These are phyloP conservation scores for Struthio camelus DNA, from an alignment of 2,113 vertebrate genomes.

Conservation along the genomic window DNA sequence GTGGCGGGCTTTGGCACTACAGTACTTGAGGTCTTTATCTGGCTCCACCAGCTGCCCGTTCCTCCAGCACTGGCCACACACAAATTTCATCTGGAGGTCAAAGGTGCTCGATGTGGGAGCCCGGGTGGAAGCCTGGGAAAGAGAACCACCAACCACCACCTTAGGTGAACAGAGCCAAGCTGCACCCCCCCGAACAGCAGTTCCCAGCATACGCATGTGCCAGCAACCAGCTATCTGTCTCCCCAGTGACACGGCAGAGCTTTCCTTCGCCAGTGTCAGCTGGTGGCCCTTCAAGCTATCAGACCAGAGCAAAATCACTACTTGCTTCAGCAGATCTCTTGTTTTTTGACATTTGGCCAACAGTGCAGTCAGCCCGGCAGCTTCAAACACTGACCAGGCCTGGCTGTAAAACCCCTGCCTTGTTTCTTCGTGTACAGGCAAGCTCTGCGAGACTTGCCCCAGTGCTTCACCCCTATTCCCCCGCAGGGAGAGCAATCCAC, in stretches of 20 bases:
- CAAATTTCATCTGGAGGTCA: constrained; percentile 91
- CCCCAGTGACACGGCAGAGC: not conserved
- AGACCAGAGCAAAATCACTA: not conserved
- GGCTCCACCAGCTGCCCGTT: constrained; percentile 87
- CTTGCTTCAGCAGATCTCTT: constrained; percentile 20
- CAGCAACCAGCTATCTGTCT: not conserved
- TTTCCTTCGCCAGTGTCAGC: not conserved
- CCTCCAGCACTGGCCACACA: constrained; percentile 89
- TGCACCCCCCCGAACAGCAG: not conserved
- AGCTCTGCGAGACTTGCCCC: not conserved
- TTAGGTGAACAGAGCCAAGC: not conserved
- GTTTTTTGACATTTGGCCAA: not conserved
- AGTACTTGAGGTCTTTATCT: constrained; percentile 90
- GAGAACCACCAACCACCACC: not conserved
- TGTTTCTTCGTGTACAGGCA: rapidly evolving
- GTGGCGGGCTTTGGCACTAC: constrained; percentile 90
- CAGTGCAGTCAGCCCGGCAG: not conserved
- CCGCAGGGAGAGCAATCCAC: not conserved
- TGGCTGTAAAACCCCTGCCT: not conserved
- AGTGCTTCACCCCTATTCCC: not conserved
- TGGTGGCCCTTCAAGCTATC: not conserved
- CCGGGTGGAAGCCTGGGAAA: constrained; percentile 66
- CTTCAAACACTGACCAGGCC: not conserved
- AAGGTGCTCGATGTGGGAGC: constrained; percentile 73
- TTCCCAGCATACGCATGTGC: rapidly evolving